Evolutionary conservation across 2,113 vertebrate genomes (phyloP), one percentile per base, ranked within the genome.

Genomic region (Serilophus lunatus): DNA sequence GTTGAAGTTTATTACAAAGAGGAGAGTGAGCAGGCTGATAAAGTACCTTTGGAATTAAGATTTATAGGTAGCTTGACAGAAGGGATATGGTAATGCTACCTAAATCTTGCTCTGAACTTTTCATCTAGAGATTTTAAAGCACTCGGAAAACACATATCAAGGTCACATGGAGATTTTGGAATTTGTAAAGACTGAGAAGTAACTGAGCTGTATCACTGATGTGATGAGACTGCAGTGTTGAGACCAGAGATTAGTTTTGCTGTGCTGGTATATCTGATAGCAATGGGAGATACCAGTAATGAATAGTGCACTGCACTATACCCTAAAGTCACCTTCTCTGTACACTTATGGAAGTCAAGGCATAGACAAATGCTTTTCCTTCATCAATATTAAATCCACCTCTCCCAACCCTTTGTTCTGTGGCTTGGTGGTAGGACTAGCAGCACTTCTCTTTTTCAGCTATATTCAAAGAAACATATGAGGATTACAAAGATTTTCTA

Each of bases 1-100:
- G 72, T 81, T 78, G 44, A 93, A 84, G 51, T 88, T 92, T 97
- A 93, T 91, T 95, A 86, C 44, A 54, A 95, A 88, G 80, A 92
- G 72, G 60, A 93, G 88, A 91, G 86, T 93, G 80, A 94, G 47
- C 26, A 71, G 80, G 15, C 83, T 74, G 83, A 95, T 92, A 97
- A 95, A 88, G 36, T 7, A 60, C 23, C 56, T 78, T 86, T 86
- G 68, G 49, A 91, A 84, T 92, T 78, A 86, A 92, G 80, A 63
- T 36, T 53, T 80, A 49, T 6, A 92, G 79, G 61, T 56, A 83
- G 26, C 29, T 92, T 94, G 86, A 60, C 65, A 85, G 65, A 84
- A 82, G 35, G 42, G 47, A 64, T 59, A 66, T 5, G 24, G 44
- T 44, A 93, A 82, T 26, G 19, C 29, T 1, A 10, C 44, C 78